These are phyloP conservation scores for Triplophysa dalaica DNA, from an alignment of 2,113 vertebrate species.

Conservation along the genomic window DNA sequence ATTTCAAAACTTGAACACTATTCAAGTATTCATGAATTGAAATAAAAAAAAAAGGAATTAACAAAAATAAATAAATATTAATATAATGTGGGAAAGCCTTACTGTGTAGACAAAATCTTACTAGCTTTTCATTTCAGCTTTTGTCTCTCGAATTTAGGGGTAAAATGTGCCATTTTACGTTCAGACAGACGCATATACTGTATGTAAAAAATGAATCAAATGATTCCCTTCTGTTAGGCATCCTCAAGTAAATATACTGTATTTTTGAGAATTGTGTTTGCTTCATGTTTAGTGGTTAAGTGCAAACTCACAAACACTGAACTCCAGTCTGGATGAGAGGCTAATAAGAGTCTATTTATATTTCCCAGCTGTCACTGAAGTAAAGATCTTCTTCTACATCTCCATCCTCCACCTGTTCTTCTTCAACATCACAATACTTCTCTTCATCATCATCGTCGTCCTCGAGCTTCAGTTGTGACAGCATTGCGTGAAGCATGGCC, in stretches of 20 bases:
- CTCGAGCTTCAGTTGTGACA: constrained; percentile 71
- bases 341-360: constrained; percentile 62
- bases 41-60: no score
- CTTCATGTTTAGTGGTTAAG: not conserved
- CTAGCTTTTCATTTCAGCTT: no score
- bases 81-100: no score
- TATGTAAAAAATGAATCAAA: not conserved
- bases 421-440: constrained; percentile 59
- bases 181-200: no score
- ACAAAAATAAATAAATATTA: no score
- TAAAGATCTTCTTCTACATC: constrained; percentile 73
- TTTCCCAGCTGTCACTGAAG: constrained; percentile 82
- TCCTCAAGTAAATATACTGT: not conserved
- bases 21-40: no score
- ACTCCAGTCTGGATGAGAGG: not conserved
- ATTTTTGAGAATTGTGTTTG: not conserved
- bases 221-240: not conserved
- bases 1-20: not conserved
- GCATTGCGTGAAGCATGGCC: constrained; percentile 70
- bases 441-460: constrained; percentile 61
- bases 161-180: not conserved
- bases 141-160: not conserved
- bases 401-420: constrained; percentile 64
- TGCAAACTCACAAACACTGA: not conserved
- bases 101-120: no score